These are phyloP conservation scores for Xenus cinereus DNA, from an alignment of 2,113 vertebrate genomes.

Conservation along the genomic window DNA sequence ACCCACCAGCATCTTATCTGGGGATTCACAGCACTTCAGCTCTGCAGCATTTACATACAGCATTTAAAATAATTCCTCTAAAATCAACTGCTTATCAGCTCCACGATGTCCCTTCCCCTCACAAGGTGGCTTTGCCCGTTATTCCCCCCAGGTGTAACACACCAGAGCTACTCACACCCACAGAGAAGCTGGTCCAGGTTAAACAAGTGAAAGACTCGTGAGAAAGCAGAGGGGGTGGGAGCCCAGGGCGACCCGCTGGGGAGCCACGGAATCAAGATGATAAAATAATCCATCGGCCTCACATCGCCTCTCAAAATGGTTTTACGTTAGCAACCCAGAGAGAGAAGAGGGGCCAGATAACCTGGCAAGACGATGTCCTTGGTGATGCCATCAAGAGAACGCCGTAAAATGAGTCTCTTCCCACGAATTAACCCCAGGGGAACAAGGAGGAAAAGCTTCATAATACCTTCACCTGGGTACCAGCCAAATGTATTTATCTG, in stretches of 20 bases:
- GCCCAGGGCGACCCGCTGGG: fast-evolving
- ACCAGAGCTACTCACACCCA: fast-evolving
- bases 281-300: fast-evolving
- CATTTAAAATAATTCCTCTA: neutral
- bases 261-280: fast-evolving
- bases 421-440: neutral
- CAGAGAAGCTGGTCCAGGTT: neutral
- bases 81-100: neutral
- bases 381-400: fast-evolving
- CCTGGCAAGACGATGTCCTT: neutral
- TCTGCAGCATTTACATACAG: neutral
- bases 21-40: neutral
- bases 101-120: neutral
- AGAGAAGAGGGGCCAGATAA: neutral
- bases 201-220: fast-evolving
- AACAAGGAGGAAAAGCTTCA: neutral
- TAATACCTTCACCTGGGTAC: neutral
- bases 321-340: fast-evolving
- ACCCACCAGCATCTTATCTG: neutral
- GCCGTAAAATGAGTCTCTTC: neutral
- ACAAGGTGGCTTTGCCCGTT: neutral
- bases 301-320: fast-evolving
- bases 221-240: fast-evolving
- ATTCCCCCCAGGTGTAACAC: fast-evolving
- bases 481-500: fast-evolving